Base-by-base conservation (phyloP, 2,888 invertebrate species). In the Sturmia bella region DNA sequence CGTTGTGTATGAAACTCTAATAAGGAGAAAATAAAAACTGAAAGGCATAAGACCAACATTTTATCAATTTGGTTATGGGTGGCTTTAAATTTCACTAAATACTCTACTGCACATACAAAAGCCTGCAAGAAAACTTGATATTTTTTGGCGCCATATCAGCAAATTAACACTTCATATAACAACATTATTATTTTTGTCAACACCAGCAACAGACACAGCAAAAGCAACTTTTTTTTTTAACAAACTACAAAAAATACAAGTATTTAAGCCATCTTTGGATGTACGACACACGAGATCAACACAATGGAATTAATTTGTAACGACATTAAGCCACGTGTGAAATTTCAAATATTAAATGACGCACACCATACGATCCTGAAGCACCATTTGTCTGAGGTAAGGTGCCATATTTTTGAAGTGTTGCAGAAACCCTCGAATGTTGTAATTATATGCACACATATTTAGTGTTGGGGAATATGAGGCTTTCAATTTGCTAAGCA, bases 281-380 rank as follows among this genome's bases (percentile, higher is more conserved):
- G 21, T 50, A 13, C 24, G 81, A 74, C 81, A 54, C 84, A 79
- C 76, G 72, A 84, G 85, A 79, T 80, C 84, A 86, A 75, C 85
- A 87, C 85, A 85, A 85, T 85, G 87, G 86, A 87, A 87, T 85
- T 88, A 89, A 89, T 89, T 85, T 87, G 87, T 87, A 87, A 85
- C 87, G 86, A 88, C 88, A 88, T 87, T 87, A 86, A 88, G 87
- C 87, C 87, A 89, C 88, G 89, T 88, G 87, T 88, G 89, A 88
- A 89, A 88, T 87, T 88, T 87, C 27, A 77, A 87, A 88, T 48
- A 48, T 13, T 63, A 56, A 45, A 24, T 69, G 54, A 69, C 76
- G 52, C 15, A 59, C 21, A 68, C n/a, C 21, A 52, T 3, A 11
- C 19, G 37, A 13, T n/a, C 17, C 0, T 3, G n/a, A 72, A 27